phyloP scores from a whole-genome alignment of 2,888 invertebrate species.

The Melanostoma mellinum region DNA sequence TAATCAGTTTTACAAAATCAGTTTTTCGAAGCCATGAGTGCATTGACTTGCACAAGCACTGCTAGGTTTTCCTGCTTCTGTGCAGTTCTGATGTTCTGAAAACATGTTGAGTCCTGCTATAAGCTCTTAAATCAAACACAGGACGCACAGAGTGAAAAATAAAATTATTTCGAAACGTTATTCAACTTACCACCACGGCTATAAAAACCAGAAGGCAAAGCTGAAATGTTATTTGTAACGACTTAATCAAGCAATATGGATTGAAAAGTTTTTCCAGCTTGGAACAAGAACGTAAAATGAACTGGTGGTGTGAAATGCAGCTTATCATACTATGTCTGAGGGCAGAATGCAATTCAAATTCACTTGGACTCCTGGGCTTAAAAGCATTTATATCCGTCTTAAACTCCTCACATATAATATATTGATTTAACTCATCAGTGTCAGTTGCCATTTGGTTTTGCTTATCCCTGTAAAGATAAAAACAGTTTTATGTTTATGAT shows the following conservation, averaged over 20 bases:
- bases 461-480: constrained; percentile 27
- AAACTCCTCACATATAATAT: constrained; percentile 75
- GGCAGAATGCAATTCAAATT: background rate
- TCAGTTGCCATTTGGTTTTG: constrained; percentile 15
- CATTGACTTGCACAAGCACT: too few relatives aligned
- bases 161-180: background rate
- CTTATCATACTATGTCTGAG: constrained; percentile 75
- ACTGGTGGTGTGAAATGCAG: constrained; percentile 79
- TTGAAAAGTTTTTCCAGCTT: constrained; percentile 80
- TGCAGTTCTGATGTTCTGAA: too few relatives aligned
- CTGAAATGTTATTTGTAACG: constrained; percentile 80
- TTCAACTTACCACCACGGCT: constrained; percentile 77
- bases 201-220: constrained; percentile 80
- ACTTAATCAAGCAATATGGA: constrained; percentile 80
- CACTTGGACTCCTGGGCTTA: constrained; percentile 46
- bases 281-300: constrained; percentile 78
- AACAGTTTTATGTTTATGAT: background rate
- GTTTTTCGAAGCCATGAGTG: too few relatives aligned
- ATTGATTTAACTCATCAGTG: constrained; percentile 77
- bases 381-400: constrained; percentile 73
- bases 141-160: too few relatives aligned
- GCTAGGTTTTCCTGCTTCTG: too few relatives aligned
- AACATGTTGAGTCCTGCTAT: too few relatives aligned
- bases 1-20: too few relatives aligned
- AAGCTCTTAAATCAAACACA: too few relatives aligned